Conservation (phyloP, 2,797 vertebrate genomes). For the Danionella dracula region DNA sequence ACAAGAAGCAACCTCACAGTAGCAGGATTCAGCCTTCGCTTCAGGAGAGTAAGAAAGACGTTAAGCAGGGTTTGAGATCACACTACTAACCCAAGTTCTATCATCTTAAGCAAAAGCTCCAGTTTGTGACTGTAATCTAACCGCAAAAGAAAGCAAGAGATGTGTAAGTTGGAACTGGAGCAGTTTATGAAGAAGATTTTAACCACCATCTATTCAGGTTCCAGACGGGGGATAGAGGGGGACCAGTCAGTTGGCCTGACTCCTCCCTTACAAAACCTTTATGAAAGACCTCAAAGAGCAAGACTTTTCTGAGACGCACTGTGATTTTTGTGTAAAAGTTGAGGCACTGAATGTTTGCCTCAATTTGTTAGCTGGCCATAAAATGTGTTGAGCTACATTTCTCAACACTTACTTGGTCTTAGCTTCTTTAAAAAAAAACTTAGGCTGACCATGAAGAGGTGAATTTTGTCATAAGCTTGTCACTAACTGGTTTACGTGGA, state of each 20-base stretch:
- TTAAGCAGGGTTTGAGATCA: constrained; percentile 26
- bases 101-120: constrained; percentile 20
- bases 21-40: background rate
- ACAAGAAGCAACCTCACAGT: constrained; percentile 1
- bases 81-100: constrained; percentile 33
- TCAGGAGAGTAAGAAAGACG: constrained; percentile 29
- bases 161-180: constrained; percentile 23
- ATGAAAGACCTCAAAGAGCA: no score
- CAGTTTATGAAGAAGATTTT: constrained; percentile 11
- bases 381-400: no score
- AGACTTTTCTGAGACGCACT: no score
- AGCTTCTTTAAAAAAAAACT: no score
- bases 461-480: no score
- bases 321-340: no score
- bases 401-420: no score
- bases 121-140: constrained; percentile 24
- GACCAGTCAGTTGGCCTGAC: constrained; percentile 19
- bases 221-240: constrained; percentile 15
- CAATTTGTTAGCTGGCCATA: no score
- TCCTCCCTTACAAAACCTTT: no score
- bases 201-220: constrained; percentile 22
- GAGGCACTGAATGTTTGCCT: no score
- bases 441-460: no score
- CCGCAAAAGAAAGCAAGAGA: constrained; percentile 4
- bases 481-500: no score